Evolutionary conservation across 2,113 vertebrate species (phyloP), one percentile per base, ranked within the genome.

Genomic region (Misgurnus mizolepis): DNA sequence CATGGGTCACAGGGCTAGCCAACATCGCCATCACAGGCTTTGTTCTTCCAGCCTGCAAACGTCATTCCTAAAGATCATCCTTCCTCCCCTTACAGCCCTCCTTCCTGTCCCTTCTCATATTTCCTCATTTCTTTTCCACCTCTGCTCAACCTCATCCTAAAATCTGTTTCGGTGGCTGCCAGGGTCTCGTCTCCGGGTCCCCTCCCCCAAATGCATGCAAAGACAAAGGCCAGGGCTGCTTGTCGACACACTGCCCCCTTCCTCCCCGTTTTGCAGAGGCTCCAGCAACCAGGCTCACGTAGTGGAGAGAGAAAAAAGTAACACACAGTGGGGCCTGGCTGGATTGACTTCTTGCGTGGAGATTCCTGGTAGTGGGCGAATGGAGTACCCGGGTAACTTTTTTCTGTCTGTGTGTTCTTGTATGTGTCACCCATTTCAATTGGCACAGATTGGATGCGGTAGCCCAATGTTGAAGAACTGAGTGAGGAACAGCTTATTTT

Each of bases 221-320:
- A 93, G 86, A 93, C 92, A 93, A 93, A 92, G 91, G 92, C 92
- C 92, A 87, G 89, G 84, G 89, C 90, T 84, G 87, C 85, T 87
- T 88, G 89, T 90, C 89, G 87, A 67, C 91, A 90, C 88, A 89
- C 89, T 91, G 91, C 88, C 90, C 90, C 88, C 88, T 79, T 83
- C 81, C 60, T 80, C 67, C 79, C 87, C 85, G 85, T 79, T 82
- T 82, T 75, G 87, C 68, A 87, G 69, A 87, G 85, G 84, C 89
- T 78, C 77, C 84, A 77, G 82, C 41, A 49, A 75, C 39, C 67
- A 77, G 72, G 82, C 82, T 61, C 67, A 65, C 3, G 27, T 78
- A 72, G 76, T 86, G 82, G 66, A 43, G 71, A 27, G 49, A 61
- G 47, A 68, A 47, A 34, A 53, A 50, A 80, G 45, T 22, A 5